Evolutionary conservation across 1,140 invertebrate genomes (phyloP), one percentile per base, ranked within the genome.

Genomic region (Galendromus occidentalis): DNA sequence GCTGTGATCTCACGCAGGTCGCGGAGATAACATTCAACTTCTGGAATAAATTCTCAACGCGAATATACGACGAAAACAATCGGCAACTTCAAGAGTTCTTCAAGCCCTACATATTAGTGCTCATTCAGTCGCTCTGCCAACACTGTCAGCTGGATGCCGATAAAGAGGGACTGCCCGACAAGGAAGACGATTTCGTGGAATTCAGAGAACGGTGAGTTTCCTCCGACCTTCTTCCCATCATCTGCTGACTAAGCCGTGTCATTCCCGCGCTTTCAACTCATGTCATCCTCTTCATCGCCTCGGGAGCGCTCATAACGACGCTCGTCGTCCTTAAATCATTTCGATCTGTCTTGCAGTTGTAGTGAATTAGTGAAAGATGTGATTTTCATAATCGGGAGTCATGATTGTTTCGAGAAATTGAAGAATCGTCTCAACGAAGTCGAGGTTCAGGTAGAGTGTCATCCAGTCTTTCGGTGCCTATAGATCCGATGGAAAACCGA

Each of bases 101-200:
- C 51, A 59, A 59, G 51, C 51, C 51, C 14, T 59, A 59, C 33
- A 22, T 59, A 2, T 17, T 59, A 33, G 33, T 25, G 33, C 33
- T 59, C 17, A 59, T 59, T 22, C 4, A 14, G 2, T 17, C 51
- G 22, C 51, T 59, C 2, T 59, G 51, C 51, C 51, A 59, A 5
- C 51, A 59, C 51, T 59, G 51, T 33, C 51, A 59, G 33, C 51
- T 59, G 1, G 51, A 59, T 17, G 51, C 51, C 25, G 51, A 59
- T 33, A 25, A 22, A 25, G 51, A 59, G 9, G 51, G 51, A 18
- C 9, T 59, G 22, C 51, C 51, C 25, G 51, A 59, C 51, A 59
- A 59, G 25, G 51, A 59, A 17, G 51, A 59, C 33, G 51, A 59
- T 29, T 59, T 59, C 9, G 33, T 33, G 12, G 51, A 25, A 33